Percentiles rank a stretch among this genome's conserved stretches.
These are phyloP conservation scores for Latrodectus elegans DNA, from an alignment of 2,888 invertebrate species.

Conservation along the genomic window DNA sequence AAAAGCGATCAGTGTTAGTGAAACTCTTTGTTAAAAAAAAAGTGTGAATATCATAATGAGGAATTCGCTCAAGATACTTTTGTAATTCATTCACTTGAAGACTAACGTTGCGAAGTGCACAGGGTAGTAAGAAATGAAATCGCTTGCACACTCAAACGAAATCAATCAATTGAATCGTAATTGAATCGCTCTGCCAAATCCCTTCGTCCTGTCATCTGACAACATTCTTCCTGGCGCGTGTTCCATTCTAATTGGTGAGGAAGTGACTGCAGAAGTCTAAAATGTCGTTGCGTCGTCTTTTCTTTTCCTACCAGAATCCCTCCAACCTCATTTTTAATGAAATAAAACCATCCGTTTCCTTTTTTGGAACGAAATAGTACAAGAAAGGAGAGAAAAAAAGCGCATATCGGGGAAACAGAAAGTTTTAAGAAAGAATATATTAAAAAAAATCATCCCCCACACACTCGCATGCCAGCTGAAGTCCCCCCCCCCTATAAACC, in stretches of 20 bases:
- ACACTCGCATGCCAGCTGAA: slow-evolving; percentile 24
- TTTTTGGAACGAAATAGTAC: slow-evolving; percentile 25
- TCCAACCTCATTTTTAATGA: slow-evolving; percentile 59
- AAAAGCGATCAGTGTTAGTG: too few relatives aligned
- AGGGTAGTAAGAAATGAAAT: too few relatives aligned
- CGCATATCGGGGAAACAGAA: slow-evolving; percentile 35
- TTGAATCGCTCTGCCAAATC: neutral
- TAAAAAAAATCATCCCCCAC: slow-evolving; percentile 5
- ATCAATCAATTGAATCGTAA: neutral
- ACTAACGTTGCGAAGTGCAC: too few relatives aligned
- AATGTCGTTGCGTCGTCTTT: neutral
- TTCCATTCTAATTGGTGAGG: slow-evolving; percentile 10
- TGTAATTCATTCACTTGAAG: too few relatives aligned
- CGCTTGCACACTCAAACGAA: too few relatives aligned
- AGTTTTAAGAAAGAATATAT: slow-evolving; percentile 23
- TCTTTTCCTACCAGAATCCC: slow-evolving; percentile 23
- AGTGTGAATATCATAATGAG: too few relatives aligned
- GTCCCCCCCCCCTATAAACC: slow-evolving; percentile 38
- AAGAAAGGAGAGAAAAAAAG: slow-evolving; percentile 11
- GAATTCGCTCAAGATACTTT: too few relatives aligned
- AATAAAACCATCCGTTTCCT: slow-evolving; percentile 65
- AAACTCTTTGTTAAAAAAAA: too few relatives aligned
- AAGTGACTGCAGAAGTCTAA: slow-evolving; percentile 6
- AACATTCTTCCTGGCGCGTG: neutral
- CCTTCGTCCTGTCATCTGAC: neutral